Conservation (phyloP, 2,888 invertebrate genomes). For the Drosophila subquinaria region DNA sequence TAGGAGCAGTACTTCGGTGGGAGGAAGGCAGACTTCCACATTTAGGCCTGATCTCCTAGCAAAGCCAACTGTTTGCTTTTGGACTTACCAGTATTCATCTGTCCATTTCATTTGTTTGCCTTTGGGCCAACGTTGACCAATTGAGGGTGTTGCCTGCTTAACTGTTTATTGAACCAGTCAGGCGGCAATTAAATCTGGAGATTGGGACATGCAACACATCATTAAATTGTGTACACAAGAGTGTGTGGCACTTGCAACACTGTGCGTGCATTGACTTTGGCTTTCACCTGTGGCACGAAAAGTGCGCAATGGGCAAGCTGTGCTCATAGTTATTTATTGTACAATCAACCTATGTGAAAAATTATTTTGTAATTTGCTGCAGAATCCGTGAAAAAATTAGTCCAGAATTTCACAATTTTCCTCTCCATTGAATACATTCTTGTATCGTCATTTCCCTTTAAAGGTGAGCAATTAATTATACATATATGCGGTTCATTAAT, state of each 20-base stretch:
- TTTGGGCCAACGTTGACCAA: conserved; percentile 49
- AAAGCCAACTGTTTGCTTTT: conserved; percentile 54
- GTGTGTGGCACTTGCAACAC: conserved; percentile 15
- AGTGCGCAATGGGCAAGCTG: conserved; percentile 36
- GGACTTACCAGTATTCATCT: conserved; percentile 25
- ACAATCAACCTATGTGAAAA: background rate
- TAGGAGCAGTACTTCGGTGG: background rate
- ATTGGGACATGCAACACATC: conserved; percentile 43
- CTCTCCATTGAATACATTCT: background rate
- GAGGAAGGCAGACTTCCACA: conserved; percentile 41
- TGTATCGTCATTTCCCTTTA: background rate
- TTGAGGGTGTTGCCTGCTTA: conserved; percentile 65
- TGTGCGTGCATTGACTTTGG: conserved; percentile 5
- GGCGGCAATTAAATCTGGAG: conserved; percentile 6
- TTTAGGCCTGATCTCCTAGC: conserved; percentile 32
- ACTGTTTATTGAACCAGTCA: conserved; percentile 52
- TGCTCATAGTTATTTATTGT: background rate
- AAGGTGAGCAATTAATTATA: background rate
- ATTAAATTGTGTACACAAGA: conserved; percentile 62
- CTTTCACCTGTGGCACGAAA: conserved; percentile 34
- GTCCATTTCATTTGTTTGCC: conserved; percentile 57
- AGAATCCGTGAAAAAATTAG: background rate
- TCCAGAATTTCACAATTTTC: background rate
- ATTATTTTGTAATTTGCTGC: background rate
- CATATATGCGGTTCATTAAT: background rate